These are phyloP conservation scores for Melinaea marsaeus DNA, from an alignment of 2,888 invertebrate genomes.

Conservation along the genomic window DNA sequence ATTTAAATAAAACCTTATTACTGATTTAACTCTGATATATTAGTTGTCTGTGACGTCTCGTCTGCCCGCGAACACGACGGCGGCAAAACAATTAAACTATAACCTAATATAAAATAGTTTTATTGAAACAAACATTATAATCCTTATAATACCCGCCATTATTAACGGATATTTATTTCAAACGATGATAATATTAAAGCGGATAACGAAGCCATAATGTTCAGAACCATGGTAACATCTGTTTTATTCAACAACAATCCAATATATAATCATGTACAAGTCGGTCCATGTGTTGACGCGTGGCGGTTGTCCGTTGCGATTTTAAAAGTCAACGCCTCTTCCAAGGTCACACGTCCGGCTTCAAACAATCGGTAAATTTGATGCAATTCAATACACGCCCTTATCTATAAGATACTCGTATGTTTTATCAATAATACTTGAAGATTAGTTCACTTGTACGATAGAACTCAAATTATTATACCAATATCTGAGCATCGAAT, in stretches of 20 bases:
- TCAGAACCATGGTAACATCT: slow-evolving; percentile 16
- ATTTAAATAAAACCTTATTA: too few species aligned
- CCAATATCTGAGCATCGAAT: too few species aligned
- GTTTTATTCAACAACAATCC: slow-evolving; percentile 18
- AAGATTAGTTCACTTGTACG: background rate
- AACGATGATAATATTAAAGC: slow-evolving; percentile 7
- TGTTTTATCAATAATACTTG: slow-evolving; percentile 16
- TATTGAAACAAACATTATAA: too few species aligned
- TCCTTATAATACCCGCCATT: too few species aligned
- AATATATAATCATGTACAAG: slow-evolving; percentile 19
- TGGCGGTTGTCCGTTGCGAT: slow-evolving; percentile 47
- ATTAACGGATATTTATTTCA: slow-evolving; percentile 18
- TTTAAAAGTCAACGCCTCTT: slow-evolving; percentile 71
- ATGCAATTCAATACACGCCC: slow-evolving; percentile 40
- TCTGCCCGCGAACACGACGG: too few species aligned
- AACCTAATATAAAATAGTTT: too few species aligned
- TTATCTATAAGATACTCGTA: slow-evolving; percentile 30
- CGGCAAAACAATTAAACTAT: too few species aligned
- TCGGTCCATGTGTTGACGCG: slow-evolving; percentile 41
- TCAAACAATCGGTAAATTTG: slow-evolving; percentile 46
- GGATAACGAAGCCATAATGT: slow-evolving; percentile 16
- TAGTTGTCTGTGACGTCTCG: too few species aligned
- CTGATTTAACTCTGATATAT: too few species aligned
- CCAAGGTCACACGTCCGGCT: slow-evolving; percentile 63
- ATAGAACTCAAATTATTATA: background rate